A percentile compares a stretch with the other conserved stretches of the same genome.
Conservation (phyloP, 2,113 vertebrate species). For the Lagopus muta region DNA sequence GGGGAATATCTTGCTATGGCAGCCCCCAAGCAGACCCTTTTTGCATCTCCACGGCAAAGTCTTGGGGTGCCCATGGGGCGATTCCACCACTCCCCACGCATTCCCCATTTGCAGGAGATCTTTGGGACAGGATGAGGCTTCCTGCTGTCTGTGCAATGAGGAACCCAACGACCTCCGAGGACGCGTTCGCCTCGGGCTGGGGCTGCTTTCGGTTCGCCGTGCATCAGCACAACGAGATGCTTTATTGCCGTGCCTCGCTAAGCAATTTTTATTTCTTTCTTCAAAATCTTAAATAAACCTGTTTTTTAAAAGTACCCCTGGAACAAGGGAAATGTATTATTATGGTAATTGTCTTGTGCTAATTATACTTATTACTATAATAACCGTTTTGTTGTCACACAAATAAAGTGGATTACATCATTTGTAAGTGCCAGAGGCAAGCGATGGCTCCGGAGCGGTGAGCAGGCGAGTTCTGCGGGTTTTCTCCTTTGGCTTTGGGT, state of each 20-base stretch:
- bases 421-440: conserved; percentile 73
- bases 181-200: neutral
- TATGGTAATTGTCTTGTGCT: conserved; percentile 81
- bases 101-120: neutral
- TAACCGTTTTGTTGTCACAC: conserved; percentile 80
- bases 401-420: conserved; percentile 77
- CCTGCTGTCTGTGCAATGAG: accelerated
- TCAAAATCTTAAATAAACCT: conserved; percentile 71
- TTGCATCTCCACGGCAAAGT: neutral
- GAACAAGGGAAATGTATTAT: conserved; percentile 77
- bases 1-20: accelerated
- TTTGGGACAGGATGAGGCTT: neutral
- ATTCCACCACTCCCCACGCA: neutral
- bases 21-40: neutral
- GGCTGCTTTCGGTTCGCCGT: neutral
- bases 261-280: conserved; percentile 39
- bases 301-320: conserved; percentile 71
- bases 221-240: conserved; percentile 8
- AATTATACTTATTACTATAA: conserved; percentile 84
- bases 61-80: accelerated
- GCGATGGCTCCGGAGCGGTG: neutral
- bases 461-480: conserved; percentile 8
- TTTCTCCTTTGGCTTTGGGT: neutral
- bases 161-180: neutral
- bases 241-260: neutral